Evolutionary conservation across 2,888 invertebrate genomes (phyloP), one percentile per base, ranked within the genome.

Genomic region (Polyommatus icarus): DNA sequence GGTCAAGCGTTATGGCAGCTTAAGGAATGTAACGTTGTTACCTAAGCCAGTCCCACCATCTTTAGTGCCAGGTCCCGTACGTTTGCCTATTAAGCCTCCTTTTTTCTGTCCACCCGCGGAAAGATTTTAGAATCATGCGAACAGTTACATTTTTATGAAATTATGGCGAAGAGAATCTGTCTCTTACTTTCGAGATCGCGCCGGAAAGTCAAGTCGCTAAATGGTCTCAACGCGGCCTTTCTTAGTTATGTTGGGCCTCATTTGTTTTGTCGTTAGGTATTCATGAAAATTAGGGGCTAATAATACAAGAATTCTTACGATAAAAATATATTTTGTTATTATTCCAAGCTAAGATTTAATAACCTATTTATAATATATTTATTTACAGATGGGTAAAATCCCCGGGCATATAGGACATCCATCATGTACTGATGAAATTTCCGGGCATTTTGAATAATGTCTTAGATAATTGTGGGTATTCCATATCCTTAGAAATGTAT

Each of bases 11-110:
- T 81, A 81, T 78, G 80, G 80, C 79, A 81, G 80, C 29, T 79
- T 79, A 79, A 80, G 80, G 80, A 81, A 67, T 81, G 80, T 79
- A 79, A 80, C 79, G 81, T 78, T 81, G 78, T 80, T 76, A 78
- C 77, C 77, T 73, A 71, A 80, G 77, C 78, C 78, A 71, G 79
- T 77, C 78, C 78, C 71, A 77, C 81, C 81, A 81, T 81, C 79
- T 80, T 76, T 46, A 79, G 81, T 80, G 40, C 76, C 29, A 20
- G 76, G 77, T 80, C 79, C 79, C 80, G 80, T 79, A 80, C 76
- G 78, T 79, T 79, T 78, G 78, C 79, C 80, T 81, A 81, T 79
- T 80, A 78, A 77, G 80, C 75, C 76, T 79, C 72, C 71, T 54
- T 75, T 75, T 75, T 75, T 29, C 73, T 29, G 4, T 32, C 5